phyloP scores from a whole-genome alignment of 2,113 vertebrate genomes.

The Oxyura jamaicensis region DNA sequence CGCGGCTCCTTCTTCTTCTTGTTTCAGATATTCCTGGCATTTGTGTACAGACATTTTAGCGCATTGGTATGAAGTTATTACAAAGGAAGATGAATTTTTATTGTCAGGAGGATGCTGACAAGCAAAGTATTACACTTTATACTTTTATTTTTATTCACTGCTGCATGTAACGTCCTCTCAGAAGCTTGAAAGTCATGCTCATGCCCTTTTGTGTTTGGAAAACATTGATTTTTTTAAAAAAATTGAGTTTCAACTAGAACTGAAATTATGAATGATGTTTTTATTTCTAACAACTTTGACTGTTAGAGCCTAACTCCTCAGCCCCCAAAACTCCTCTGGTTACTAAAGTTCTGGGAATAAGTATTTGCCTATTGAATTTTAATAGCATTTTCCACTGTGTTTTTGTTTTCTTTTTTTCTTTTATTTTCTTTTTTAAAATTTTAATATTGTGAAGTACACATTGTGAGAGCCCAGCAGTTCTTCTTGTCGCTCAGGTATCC shows the following conservation, averaged over 20 bases:
- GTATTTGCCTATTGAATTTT: neutral
- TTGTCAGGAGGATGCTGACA: neutral
- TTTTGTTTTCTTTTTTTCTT: neutral
- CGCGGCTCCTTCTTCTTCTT: neutral
- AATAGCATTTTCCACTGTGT: neutral
- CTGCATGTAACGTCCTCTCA: neutral
- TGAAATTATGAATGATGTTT: neutral
- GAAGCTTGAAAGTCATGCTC: neutral
- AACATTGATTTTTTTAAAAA: slow-evolving; percentile 49
- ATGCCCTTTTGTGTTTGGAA: neutral
- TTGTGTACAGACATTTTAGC: neutral
- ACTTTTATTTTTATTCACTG: slow-evolving; percentile 11
- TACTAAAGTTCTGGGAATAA: neutral
- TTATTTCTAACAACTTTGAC: neutral
- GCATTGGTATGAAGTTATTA: neutral
- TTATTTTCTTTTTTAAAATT: neutral
- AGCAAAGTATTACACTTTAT: neutral
- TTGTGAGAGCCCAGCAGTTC: neutral
- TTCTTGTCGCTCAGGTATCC: neutral
- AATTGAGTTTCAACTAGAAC: neutral
- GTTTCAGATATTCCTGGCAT: neutral
- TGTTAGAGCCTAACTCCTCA: neutral
- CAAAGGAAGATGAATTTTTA: slow-evolving; percentile 44
- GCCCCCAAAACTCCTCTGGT: neutral
- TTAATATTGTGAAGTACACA: neutral